Base-by-base conservation (phyloP, 2,113 vertebrate genomes). In the Chloroceryle aenea region DNA sequence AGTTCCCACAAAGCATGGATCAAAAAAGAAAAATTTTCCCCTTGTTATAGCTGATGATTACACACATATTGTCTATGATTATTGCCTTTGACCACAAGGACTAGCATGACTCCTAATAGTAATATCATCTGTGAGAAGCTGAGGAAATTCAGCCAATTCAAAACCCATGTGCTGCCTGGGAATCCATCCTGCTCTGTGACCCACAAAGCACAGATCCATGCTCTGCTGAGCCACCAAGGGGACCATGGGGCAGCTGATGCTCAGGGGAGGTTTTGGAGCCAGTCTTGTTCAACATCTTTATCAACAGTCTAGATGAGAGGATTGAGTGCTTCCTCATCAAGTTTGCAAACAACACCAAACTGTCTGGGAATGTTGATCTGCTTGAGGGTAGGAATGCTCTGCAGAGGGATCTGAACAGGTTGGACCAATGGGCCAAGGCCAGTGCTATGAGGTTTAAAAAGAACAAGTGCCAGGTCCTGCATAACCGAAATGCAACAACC, bases 211-310 rank as follows among this genome's bases (percentile, higher is more conserved):
- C 17, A 38, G 29, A 8, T 8, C 2, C 29, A 48, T 42, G 38
- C 34, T 76, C 72, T 2, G 4, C 43, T 63, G 72, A 89, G 72
- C 34, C 43, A 45, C 22, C 0, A 0, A 90, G 43, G 22, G 38
- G 22, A 55, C 32, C 17, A 4, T 2, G 17, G 75, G 38, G 32
- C 32, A 59, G 32, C 32, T 0, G 0, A 14, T 1, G 0, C 21
- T 43, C 4, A 1, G 20, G 22, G 12, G 17, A 61, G 29, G 29
- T 25, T 50, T 50, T 50, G 48, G 6, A 22, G 48, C 23, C 48
- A 7, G 48, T 50, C 48, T 50, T 50, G 48, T 50, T 50, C 48
- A 50, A 50, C 25, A 7, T 50, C 48, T 50, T 50, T 50, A 14
- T 25, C 48, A 50, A 50, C 23, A 7, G 25, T 50, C 45, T 45